Evolutionary conservation across 2,113 vertebrate species (phyloP).

Genomic region (Numenius arquata): DNA sequence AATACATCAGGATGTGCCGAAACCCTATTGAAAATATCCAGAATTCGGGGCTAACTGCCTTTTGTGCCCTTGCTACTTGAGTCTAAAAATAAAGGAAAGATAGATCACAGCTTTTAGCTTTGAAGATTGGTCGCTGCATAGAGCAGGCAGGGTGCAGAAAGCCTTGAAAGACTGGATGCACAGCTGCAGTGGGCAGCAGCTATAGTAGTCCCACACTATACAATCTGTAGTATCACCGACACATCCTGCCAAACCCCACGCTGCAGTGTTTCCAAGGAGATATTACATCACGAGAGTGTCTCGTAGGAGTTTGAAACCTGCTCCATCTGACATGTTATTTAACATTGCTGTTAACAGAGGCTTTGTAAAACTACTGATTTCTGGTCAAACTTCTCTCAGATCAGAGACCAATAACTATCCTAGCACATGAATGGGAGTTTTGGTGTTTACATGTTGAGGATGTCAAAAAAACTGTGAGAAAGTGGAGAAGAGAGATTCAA

Average conservation of each 20-base stretch:
- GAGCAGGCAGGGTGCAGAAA: not conserved
- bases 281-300: not conserved
- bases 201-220: not conserved
- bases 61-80: not conserved
- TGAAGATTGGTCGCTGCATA: rapidly evolving
- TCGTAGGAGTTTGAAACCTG: constrained; percentile 5
- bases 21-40: not conserved
- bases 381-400: not conserved
- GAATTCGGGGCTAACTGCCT: not conserved
- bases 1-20: not conserved
- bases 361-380: not conserved
- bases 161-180: not conserved
- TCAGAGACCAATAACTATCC: not conserved
- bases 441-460: not conserved
- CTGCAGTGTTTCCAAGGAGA: constrained; percentile 67
- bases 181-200: not conserved
- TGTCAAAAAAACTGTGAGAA: not conserved
- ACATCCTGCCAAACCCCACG: not conserved
- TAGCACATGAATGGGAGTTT: not conserved
- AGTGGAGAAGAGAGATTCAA: not conserved
- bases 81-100: not conserved
- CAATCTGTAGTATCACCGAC: not conserved
- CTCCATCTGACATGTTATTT: constrained; percentile 36
- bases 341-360: not conserved
- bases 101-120: not conserved